Base-by-base conservation (phyloP, 2,888 invertebrate genomes). In the Ichneumon xanthorius region DNA sequence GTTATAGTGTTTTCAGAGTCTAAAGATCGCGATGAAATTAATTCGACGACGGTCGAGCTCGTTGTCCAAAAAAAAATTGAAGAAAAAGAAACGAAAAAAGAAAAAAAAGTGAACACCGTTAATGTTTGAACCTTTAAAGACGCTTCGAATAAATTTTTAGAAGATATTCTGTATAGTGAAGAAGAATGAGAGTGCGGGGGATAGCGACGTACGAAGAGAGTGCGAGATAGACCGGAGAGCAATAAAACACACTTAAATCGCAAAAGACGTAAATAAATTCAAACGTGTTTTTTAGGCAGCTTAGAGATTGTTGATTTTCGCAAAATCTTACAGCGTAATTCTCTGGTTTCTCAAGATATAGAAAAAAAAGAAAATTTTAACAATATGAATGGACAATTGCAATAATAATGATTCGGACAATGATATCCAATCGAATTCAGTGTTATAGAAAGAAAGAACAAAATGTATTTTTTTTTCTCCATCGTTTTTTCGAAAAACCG, bases 1-100 rank as follows among this genome's bases (percentile, higher is more conserved):
- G 89, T 90, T 89, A 87, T 86, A 88, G 87, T 85, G 85, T 88
- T 88, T 89, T 88, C 87, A 89, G 84, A 88, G 89, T 89, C 85
- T 89, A 89, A 89, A 30, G 75, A 75, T 79, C 68, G 50, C 72
- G 76, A 82, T 72, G 73, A 76, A 78, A 63, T 63, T 71, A 55
- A 70, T 61, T 84, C 84, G 72, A 80, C 84, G 84, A 82, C 82
- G 82, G 77, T 80, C 76, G 82, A 86, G 76, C 72, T 83, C 84
- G 80, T 88, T 89, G 71, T 85, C 82, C 14, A 40, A 53, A 40
- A 53, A 63, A 70, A 48, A 19, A 73, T 30, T 75, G 68, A 40
- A 19, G 19, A 16, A 50, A 78, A 58, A 33, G 30, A 79, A 67
- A 30, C 61, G 73, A 76, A 50, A 68, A 77, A 78, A n/a, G 58